Evolutionary conservation across 2,888 invertebrate genomes (phyloP), one percentile per base, ranked within the genome.

Genomic region (Spilarctia lutea): DNA sequence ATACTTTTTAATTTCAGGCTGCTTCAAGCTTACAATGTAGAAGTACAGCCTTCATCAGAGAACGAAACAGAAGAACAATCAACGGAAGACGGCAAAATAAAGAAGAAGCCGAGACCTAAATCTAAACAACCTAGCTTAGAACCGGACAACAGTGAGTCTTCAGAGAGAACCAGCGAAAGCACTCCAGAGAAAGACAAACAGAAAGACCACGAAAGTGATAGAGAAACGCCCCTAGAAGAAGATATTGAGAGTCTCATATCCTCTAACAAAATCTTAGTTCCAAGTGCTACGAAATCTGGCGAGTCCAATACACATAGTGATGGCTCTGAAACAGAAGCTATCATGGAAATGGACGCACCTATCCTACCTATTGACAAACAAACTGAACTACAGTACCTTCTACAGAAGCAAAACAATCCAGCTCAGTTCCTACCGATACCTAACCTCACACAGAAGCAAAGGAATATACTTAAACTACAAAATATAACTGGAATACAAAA

Each of bases 1-100:
- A 7, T 48, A 18, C 20, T 48, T 48, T 20, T 18, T 48, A 69
- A 60, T 84, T 81, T 0, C 92, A 98, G 98, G 89, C 96, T 98
- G 83, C 94, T 98, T n/a, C 97, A 97, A 92, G 97, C 97, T 84
- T 97, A 98, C 92, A 97, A 98, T 86, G 96, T 98, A 74, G 97
- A 97, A 85, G 94, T 96, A 18, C 96, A 97, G 80, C 97, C 97
- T 0, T 96, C 96, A 75, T 94, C 96, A 0, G 96, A 96, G 20
- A 88, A 89, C n/a, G 92, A 92, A 24, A 92, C 94, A 2, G 96
- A 96, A 74, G 96, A 96, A 3, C 78, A 83, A 0, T 82, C 81
- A 0, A 83, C 85, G 48, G 93, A 92, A 48, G 93, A 94, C 11
- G 89, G 86, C 87, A 96, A 91, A 83, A 88, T 93, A 65, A 95